phyloP scores from a whole-genome alignment of 2,797 vertebrate species.

The Pelodytes ibericus region DNA sequence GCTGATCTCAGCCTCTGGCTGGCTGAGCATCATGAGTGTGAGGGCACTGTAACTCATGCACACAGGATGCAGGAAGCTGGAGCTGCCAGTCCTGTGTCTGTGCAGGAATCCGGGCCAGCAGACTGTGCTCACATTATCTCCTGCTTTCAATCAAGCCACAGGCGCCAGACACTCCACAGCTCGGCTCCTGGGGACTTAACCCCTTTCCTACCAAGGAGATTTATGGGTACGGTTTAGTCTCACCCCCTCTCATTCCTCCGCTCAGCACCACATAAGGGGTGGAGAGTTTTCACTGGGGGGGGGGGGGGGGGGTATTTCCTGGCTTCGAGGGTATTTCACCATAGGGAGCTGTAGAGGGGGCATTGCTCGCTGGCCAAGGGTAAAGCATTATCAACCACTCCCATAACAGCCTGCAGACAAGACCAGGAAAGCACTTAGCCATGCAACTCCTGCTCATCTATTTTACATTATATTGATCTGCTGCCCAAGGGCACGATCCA shows the following conservation, averaged over 20 bases:
- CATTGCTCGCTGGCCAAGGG: too few relatives aligned
- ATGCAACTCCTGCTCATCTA: not conserved
- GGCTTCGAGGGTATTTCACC: too few relatives aligned
- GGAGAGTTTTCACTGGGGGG: too few relatives aligned
- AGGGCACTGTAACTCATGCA: too few relatives aligned
- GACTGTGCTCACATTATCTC: constrained; percentile 52
- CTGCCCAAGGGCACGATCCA: not conserved
- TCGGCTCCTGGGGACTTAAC: constrained; percentile 24
- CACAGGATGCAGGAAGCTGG: constrained; percentile 30
- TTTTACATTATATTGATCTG: not conserved
- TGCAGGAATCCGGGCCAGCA: constrained; percentile 48
- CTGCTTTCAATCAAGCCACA: constrained; percentile 50
- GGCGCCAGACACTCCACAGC: constrained; percentile 43
- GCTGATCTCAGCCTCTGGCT: too few relatives aligned
- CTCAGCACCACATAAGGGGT: too few relatives aligned
- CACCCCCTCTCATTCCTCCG: too few relatives aligned
- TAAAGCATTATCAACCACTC: too few relatives aligned
- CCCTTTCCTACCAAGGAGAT: constrained; percentile 1
- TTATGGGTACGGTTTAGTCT: too few relatives aligned
- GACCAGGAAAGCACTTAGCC: not conserved
- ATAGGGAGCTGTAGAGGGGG: too few relatives aligned
- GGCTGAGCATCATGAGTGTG: too few relatives aligned
- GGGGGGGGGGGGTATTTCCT: too few relatives aligned
- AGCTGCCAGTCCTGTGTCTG: constrained; percentile 30
- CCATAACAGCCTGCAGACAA: not conserved